Base-by-base conservation (phyloP, 2,797 vertebrate species). In the Phataginus tetradactyla region DNA sequence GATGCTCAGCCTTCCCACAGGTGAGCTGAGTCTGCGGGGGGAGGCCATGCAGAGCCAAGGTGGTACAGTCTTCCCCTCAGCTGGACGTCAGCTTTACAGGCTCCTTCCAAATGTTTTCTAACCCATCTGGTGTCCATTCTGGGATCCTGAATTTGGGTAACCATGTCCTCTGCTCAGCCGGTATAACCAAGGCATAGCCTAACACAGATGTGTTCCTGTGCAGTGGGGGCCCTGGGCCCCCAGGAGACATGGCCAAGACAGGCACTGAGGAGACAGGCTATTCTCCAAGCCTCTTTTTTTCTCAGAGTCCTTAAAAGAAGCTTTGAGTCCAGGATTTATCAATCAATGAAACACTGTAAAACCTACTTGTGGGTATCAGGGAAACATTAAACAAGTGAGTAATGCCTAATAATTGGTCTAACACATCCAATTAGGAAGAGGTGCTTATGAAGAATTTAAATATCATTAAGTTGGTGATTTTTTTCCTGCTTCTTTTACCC, bases 401-500 rank as follows among this genome's bases (percentile, higher is more conserved):
- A 21, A 79, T 77, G 59, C 29, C 71, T 90, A 74, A 80, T 57
- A 81, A 86, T 5, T 53, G 37, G 27, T 39, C 64, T 86, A 84
- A 75, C 27, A 86, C 29, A 64, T 39, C 14, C 51, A 49, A 39
- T 78, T 37, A 90, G 68, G 71, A 94, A 34, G 75, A 51, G 17
- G 39, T 72, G 20, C 21, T 32, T 91, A 59, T 53, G 69, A 92
- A 92, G 68, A 96, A 86, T 89, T 39, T 45, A 81, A 78, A 63
- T 29, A 34, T 53, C 29, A 42, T 51, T 42, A 85, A 51, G 10
- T 4, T 39, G 27, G 61, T 27, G 39, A 23, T 57, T 55, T 80
- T 57, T 86, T 12, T 45, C 10, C 6, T 37, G 32, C 13, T 66
- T 37, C 61, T 81, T 93, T 79, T 63, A 90, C 45, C n/a, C 75